These are phyloP conservation scores for Lophochroa leadbeateri DNA, from an alignment of 2,113 vertebrate species.

Conservation along the genomic window DNA sequence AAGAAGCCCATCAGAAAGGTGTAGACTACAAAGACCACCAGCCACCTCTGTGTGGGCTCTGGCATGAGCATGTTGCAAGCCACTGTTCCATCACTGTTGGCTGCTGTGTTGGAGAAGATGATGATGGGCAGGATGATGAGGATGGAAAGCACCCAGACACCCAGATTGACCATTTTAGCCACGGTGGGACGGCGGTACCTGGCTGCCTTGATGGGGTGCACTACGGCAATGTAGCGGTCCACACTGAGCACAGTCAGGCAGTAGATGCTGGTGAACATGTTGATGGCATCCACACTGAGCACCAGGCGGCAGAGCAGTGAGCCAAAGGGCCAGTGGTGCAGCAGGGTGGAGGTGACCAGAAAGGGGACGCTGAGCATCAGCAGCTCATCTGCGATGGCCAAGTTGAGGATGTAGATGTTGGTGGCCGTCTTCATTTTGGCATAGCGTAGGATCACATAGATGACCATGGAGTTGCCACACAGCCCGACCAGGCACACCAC, in stretches of 20 bases:
- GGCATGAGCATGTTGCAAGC: slow-evolving; percentile 93
- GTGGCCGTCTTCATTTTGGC: slow-evolving; percentile 94
- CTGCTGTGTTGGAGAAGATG: slow-evolving; percentile 85
- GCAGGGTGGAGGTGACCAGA: slow-evolving; percentile 86
- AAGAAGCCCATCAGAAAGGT: slow-evolving; percentile 91
- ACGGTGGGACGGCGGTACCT: slow-evolving; percentile 88
- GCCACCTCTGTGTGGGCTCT: slow-evolving; percentile 84
- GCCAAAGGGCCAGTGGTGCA: slow-evolving; percentile 91
- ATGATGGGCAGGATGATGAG: slow-evolving; percentile 89
- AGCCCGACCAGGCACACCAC: slow-evolving; percentile 90
- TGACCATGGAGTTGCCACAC: slow-evolving; percentile 91
- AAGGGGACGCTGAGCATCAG: slow-evolving; percentile 92
- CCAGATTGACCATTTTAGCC: slow-evolving; percentile 88
- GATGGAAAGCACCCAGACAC: slow-evolving; percentile 87
- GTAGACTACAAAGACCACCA: slow-evolving; percentile 88
- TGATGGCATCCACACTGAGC: slow-evolving; percentile 91
- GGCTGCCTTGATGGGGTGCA: slow-evolving; percentile 90
- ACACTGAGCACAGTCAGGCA: slow-evolving; percentile 89
- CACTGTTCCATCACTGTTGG: slow-evolving; percentile 87
- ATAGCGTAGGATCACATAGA: slow-evolving; percentile 91
- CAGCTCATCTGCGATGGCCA: slow-evolving; percentile 89
- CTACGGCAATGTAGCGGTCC: slow-evolving; percentile 89
- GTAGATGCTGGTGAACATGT: slow-evolving; percentile 94
- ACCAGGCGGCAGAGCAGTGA: slow-evolving; percentile 88
- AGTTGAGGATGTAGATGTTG: slow-evolving; percentile 91